Evolutionary conservation across 92 coral and sea anemone species (phyloP).

Genomic region (Palythoa caribaeorum): DNA sequence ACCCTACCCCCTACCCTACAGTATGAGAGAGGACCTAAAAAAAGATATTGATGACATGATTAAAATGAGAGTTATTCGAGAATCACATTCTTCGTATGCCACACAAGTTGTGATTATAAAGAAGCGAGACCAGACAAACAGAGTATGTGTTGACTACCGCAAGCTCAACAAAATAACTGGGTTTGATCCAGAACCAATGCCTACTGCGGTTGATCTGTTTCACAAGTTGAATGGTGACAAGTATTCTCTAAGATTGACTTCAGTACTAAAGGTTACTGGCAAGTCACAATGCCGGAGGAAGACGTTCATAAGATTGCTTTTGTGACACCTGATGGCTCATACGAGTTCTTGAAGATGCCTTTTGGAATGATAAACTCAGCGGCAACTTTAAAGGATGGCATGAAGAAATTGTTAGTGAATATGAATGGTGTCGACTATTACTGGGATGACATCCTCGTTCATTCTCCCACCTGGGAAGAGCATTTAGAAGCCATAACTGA

Average conservation of each 20-base stretch:
- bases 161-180: slow-evolving; percentile 59
- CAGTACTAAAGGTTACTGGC: slow-evolving; percentile 65
- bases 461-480: too few relatives aligned
- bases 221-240: slow-evolving; percentile 49
- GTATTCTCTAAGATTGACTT: slow-evolving; percentile 57
- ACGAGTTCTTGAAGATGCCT: slow-evolving; percentile 58
- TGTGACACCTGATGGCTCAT: slow-evolving; percentile 53
- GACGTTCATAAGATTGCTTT: slow-evolving; percentile 56
- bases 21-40: slow-evolving; percentile 47
- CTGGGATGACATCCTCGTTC: too few relatives aligned
- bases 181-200: slow-evolving; percentile 62
- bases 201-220: slow-evolving; percentile 52
- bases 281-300: slow-evolving; percentile 39
- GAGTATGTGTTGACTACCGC: too few relatives aligned
- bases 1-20: slow-evolving; percentile 57
- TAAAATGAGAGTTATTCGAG: slow-evolving; percentile 56
- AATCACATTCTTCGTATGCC: slow-evolving; percentile 49
- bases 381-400: neutral
- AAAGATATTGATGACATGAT: slow-evolving; percentile 48
- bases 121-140: slow-evolving; percentile 61
- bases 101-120: slow-evolving; percentile 59
- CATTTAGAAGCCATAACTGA: too few relatives aligned
- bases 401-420: neutral
- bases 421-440: too few relatives aligned
- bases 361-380: neutral